Percentiles rank a stretch among this genome's conserved stretches.
Conservation (phyloP, 2,797 vertebrate genomes). For the Manis pentadactyla region DNA sequence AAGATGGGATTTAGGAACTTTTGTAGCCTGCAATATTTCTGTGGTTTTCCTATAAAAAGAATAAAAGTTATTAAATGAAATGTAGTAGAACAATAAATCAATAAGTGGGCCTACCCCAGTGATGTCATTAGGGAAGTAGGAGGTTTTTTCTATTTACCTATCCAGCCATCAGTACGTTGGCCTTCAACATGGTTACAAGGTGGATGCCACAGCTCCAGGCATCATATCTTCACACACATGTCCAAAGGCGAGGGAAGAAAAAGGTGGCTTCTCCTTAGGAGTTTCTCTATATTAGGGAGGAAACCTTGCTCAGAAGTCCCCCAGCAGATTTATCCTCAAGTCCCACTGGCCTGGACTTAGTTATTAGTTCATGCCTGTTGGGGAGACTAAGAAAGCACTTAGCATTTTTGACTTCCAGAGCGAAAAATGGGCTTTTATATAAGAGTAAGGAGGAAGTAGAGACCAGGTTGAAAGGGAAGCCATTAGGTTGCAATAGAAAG, state of each 20-base stretch:
- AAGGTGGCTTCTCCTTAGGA: background rate
- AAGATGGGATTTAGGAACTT: background rate
- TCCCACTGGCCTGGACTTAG: background rate
- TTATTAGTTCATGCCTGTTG: background rate
- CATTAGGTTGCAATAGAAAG: background rate
- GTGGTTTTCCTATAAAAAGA: background rate
- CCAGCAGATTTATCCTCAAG: background rate
- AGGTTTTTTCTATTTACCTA: background rate
- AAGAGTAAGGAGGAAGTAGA: background rate
- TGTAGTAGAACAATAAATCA: background rate
- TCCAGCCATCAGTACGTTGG: background rate
- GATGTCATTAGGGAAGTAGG: rapidly evolving
- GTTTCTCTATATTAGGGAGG: background rate
- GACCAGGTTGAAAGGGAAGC: background rate
- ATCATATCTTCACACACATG: background rate
- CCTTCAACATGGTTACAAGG: background rate
- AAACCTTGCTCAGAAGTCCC: background rate
- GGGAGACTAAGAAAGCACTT: background rate
- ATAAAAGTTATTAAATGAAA: background rate
- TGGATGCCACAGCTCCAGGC: background rate
- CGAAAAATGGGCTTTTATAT: background rate
- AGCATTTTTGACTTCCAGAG: background rate
- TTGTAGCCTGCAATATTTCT: background rate
- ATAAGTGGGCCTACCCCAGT: background rate
- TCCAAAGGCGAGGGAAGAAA: background rate